Percentiles rank a stretch among this genome's conserved stretches.
Conservation (phyloP, 2,888 invertebrate genomes). For the Bruchidius siliquastri region DNA sequence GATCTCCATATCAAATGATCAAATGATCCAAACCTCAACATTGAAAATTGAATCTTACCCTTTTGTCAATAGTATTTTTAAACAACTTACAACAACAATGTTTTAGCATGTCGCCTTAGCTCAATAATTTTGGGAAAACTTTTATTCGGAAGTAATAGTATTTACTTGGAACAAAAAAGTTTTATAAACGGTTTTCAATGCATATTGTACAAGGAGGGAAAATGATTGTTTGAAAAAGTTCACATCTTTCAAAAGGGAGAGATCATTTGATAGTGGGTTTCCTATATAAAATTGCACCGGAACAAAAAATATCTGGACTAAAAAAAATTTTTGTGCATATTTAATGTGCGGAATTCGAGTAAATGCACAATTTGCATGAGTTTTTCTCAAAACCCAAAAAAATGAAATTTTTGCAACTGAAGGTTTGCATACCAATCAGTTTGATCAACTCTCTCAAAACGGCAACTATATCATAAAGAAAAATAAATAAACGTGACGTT, state of each 20-base stretch:
- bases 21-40: no score
- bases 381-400: slow-evolving; percentile 19
- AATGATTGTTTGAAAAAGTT: no score
- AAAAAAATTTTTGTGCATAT: not conserved
- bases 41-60: no score
- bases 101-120: no score
- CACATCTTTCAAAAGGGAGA: no score
- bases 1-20: not conserved
- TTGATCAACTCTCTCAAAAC: not conserved
- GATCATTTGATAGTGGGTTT: not conserved
- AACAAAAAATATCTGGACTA: not conserved
- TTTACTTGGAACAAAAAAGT: no score
- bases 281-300: not conserved
- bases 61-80: no score
- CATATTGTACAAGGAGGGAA: no score
- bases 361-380: slow-evolving; percentile 6
- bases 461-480: not conserved
- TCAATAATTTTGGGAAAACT: no score
- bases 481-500: not conserved
- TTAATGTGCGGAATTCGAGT: not conserved
- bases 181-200: no score
- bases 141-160: no score
- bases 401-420: slow-evolving; percentile 5
- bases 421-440: not conserved
- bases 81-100: no score